A percentile compares a stretch with the other conserved stretches of the same genome.
Evolutionary conservation across 1,140 invertebrate species (phyloP).

Genomic region (Drosophila ambigua): DNA sequence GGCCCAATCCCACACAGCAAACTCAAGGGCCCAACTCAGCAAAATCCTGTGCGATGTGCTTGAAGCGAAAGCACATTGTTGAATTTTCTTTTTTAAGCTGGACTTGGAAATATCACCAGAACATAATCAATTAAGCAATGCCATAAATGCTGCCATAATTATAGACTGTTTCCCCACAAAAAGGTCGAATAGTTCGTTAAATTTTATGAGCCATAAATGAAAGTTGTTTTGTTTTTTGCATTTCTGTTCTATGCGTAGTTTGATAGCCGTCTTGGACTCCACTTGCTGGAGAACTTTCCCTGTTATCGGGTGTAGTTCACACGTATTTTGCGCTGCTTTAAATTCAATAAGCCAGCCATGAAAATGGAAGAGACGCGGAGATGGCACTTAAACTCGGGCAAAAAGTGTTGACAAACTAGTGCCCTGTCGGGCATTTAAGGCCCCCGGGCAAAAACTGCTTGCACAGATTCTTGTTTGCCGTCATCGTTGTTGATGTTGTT

Average conservation of each 20-base stretch:
- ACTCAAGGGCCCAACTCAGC: conserved; percentile 35
- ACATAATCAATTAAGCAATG: too few relatives aligned
- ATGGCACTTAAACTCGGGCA: neutral
- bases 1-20: neutral
- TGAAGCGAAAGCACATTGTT: too few relatives aligned
- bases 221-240: too few relatives aligned
- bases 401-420: conserved; percentile 32
- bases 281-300: conserved; percentile 3
- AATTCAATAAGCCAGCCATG: conserved; percentile 48
- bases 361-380: conserved; percentile 1
- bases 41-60: conserved; percentile 21
- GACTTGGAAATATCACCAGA: too few relatives aligned
- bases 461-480: conserved; percentile 59
- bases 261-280: too few relatives aligned
- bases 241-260: too few relatives aligned
- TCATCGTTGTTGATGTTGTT: conserved; percentile 1
- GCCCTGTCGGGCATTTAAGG: conserved; percentile 16
- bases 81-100: too few relatives aligned
- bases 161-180: too few relatives aligned
- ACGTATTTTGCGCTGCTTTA: conserved; percentile 38
- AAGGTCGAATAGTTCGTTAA: too few relatives aligned
- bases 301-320: neutral
- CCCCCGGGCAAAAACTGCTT: conserved; percentile 47
- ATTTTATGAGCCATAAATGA: too few relatives aligned
- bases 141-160: too few relatives aligned